Percentiles rank a stretch among this genome's conserved stretches.
phyloP scores from a whole-genome alignment of 2,888 invertebrate species.

The Phyllotreta cruciferae region DNA sequence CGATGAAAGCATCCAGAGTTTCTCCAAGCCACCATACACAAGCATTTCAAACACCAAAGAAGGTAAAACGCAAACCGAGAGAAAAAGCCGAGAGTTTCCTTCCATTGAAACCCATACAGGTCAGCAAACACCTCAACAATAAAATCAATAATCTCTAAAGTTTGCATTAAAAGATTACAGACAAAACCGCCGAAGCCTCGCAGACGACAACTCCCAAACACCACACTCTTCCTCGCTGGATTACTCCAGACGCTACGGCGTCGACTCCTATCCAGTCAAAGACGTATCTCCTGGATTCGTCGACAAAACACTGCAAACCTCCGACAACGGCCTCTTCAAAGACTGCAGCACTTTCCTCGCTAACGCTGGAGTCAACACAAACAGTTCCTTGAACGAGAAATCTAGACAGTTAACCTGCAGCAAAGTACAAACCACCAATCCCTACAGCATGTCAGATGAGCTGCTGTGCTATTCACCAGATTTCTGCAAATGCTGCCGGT shows the following conservation, averaged over 20 bases:
- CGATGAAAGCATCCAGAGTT: neutral
- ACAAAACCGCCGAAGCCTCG: neutral
- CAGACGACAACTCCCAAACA: constrained; percentile 27
- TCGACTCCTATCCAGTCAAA: constrained; percentile 27
- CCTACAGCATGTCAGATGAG: constrained; percentile 8
- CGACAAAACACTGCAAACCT: constrained; percentile 30
- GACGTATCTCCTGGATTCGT: constrained; percentile 15
- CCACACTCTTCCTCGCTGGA: constrained; percentile 5
- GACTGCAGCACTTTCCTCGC: neutral
- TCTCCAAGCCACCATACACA: neutral
- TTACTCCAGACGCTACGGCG: neutral
- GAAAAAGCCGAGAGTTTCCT: neutral
- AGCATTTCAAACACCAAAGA: neutral
- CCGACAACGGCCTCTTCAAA: constrained; percentile 14
- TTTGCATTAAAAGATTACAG: neutral
- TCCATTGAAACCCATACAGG: neutral
- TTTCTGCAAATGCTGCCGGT: too few relatives aligned
- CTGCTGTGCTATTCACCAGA: too few relatives aligned
- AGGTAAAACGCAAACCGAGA: neutral
- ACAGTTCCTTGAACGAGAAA: too few relatives aligned
- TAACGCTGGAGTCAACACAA: too few relatives aligned
- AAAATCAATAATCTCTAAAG: neutral
- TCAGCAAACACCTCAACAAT: neutral
- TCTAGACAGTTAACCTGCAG: neutral
- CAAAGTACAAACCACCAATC: neutral